Base-by-base conservation (phyloP, 2,113 vertebrate genomes). In the Uria aalge region DNA sequence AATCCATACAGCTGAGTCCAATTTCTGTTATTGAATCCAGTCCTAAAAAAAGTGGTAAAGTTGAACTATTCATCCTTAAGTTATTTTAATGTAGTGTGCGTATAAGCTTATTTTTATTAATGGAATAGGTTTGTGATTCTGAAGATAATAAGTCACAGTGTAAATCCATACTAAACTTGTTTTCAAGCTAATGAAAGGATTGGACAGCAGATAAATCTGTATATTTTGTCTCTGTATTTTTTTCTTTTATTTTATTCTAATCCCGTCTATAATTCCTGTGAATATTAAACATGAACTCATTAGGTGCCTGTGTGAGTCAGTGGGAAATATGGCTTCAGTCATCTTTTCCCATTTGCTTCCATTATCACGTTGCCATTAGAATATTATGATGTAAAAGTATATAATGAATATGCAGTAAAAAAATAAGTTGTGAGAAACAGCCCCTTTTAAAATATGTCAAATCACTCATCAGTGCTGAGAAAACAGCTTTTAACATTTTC, bases 21-120 rank as follows among this genome's bases (percentile, higher is more conserved):
- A 96, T 97, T 97, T 97, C 74, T 92, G 32, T 95, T 95, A 97
- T 94, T 97, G 91, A 91, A 95, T 91, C 92, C 96, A 96, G 94
- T 91, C 91, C 89, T 71, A 41, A 64, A 91, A 95, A 91, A 87
- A 88, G 64, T 94, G 86, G 71, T 95, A 59, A 88, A 92, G 45
- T 59, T 66, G 80, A 95, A 90, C 69, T 77, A 91, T 94, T 90
- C 87, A 92, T 95, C 92, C 63, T 91, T 85, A 90, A 91, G 59
- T 88, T 95, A 76, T 83, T 96, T 94, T 96, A 95, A 92, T 79
- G 62, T 66, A 95, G 41, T 74, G 50, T 88, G 38, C 8, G 2
- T 74, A 67, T 76, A 92, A 85, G 24, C 40, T 85, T 91, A 66
- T 90, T 91, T 96, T 87, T 94, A 85, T 92, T 85, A 91, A 76